phyloP scores from a whole-genome alignment of 2,113 vertebrate species.

The Tinamus guttatus region DNA sequence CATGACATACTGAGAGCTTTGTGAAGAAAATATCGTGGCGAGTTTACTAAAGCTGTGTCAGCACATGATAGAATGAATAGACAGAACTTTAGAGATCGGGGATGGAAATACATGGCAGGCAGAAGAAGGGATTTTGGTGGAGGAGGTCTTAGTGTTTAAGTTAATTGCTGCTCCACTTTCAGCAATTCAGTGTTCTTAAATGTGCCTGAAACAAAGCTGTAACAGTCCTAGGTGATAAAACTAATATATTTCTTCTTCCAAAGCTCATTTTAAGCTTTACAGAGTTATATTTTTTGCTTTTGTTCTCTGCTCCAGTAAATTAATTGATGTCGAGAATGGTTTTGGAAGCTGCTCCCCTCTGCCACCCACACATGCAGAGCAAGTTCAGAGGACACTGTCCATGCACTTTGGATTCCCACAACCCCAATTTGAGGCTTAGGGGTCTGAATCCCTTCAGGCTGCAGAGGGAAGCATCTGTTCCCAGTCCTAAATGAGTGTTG shows the following conservation, averaged over 20 bases:
- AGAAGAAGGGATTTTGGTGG: not conserved
- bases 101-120: not conserved
- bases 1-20: not conserved
- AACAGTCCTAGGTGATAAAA: not conserved
- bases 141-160: not conserved
- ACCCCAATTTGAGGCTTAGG: not conserved
- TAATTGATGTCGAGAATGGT: not conserved
- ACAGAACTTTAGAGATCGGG: not conserved
- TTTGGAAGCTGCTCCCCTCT: not conserved
- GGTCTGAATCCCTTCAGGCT: not conserved
- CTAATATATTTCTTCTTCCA: not conserved
- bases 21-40: not conserved
- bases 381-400: not conserved
- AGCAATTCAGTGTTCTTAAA: not conserved
- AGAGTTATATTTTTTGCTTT: not conserved
- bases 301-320: not conserved
- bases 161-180: not conserved
- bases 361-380: not conserved
- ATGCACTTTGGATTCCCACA: not conserved
- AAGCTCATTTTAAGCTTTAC: not conserved
- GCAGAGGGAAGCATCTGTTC: not conserved
- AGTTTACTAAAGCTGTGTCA: not conserved
- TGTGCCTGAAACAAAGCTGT: not conserved
- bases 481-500: not conserved
- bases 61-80: not conserved